Evolutionary conservation across 2,888 invertebrate species (phyloP), one percentile per base, ranked within the genome.

Genomic region (Druceiella hillmani): DNA sequence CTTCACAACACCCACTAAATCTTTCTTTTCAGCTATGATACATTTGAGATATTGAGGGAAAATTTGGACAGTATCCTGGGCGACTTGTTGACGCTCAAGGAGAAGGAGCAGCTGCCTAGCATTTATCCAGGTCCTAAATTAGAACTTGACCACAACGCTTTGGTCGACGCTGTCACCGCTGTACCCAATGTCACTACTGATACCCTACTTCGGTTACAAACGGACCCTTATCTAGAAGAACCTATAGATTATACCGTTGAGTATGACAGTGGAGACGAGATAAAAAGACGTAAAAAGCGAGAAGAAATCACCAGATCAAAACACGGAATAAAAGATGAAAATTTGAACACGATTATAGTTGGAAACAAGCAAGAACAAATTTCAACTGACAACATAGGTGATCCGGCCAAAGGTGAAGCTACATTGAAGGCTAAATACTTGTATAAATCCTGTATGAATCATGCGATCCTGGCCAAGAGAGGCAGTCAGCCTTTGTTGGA

Each of bases 371-470:
- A 4, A 28, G n/a, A 13, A 28, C 28, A 12, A 11, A 28, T n/a
- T n/a, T 4, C 17, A 10, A 42, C 39, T 40, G 42, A 35, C 5
- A 35, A 44, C 14, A 52, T 58, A 36, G 38, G 51, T 3, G 64
- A 71, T 41, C 54, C 51, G 13, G 53, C 59, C 3, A 46, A 57
- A 22, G 60, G 59, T 3, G 79, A 82, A 51, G 88, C 91, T 0
- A 78, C 83, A 33, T 54, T 74, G 3, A 94, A 94, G 64, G 89
- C 91, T 0, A 88, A 87, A 62, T 73, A 79, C 52, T 74, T 94
- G 10, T 94, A 88, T 57, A 77, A 77, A 54, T 90, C 93, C 3
- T 94, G 94, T 54, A 87, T 91, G 75, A 87, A 92, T 58, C 80
- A 78, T 55, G 80, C 78, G 34, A 70, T 83, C 40, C 72, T 91